Percentiles rank a stretch among this genome's conserved stretches.
Conservation (phyloP, 2,113 vertebrate genomes). For the Apteryx mantelli region DNA sequence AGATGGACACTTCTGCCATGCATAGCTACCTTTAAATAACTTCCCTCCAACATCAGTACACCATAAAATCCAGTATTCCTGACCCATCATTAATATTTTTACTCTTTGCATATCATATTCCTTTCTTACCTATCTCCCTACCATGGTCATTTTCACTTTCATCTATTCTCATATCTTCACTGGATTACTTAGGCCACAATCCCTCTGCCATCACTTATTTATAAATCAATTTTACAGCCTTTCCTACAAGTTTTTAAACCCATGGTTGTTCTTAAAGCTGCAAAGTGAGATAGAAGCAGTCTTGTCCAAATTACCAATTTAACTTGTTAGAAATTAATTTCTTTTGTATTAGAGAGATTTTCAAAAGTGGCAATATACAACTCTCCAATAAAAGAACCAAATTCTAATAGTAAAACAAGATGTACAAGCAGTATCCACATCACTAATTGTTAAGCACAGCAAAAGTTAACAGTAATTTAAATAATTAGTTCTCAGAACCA, state of each 20-base stretch:
- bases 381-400: background rate
- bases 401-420: background rate
- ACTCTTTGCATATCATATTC: background rate
- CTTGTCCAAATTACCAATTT: background rate
- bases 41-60: background rate
- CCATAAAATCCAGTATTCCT: background rate
- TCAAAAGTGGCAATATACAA: background rate
- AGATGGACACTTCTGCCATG: background rate
- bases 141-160: background rate
- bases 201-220: background rate
- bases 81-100: background rate
- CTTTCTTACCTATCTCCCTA: background rate
- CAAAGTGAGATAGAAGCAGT: background rate
- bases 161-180: background rate
- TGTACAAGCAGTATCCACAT: background rate
- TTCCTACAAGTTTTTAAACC: background rate
- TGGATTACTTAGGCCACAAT: background rate
- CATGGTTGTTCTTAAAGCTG: background rate
- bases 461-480: background rate
- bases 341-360: background rate
- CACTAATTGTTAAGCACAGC: background rate
- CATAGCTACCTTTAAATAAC: background rate
- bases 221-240: background rate
- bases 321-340: background rate
- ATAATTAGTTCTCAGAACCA: background rate